A percentile compares a stretch with the other conserved stretches of the same genome.
Conservation (phyloP, 2,888 invertebrate genomes). For the Amblyjoppa fuscipennis region DNA sequence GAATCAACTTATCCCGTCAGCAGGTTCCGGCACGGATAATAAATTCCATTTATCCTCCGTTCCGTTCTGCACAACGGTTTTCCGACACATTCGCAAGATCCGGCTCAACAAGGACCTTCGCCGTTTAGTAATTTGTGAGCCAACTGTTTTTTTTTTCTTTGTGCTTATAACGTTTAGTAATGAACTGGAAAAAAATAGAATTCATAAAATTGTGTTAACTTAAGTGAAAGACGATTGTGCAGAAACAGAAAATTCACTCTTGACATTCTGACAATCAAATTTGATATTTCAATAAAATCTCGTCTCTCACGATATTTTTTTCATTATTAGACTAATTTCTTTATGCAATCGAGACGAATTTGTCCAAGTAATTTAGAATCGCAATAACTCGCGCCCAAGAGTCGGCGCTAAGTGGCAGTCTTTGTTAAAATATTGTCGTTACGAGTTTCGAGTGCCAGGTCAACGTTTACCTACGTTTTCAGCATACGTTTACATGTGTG, state of each 20-base stretch:
- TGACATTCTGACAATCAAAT: background rate
- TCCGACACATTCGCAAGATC: background rate
- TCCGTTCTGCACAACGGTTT: background rate
- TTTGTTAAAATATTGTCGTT: conserved; percentile 47
- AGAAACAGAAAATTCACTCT: background rate
- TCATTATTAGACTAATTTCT: background rate
- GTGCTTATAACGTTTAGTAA: background rate
- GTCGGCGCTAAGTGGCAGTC: background rate
- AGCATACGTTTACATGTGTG: conserved; percentile 5
- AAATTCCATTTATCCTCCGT: background rate
- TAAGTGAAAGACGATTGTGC: background rate
- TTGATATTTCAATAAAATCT: background rate
- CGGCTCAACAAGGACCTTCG: background rate
- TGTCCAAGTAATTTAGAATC: conserved; percentile 19
- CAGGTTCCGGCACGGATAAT: background rate
- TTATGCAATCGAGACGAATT: background rate
- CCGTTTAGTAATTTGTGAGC: background rate
- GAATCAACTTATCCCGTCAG: background rate
- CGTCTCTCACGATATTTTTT: background rate
- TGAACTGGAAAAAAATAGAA: background rate
- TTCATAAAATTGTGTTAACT: conserved; percentile 3
- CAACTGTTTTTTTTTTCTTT: background rate
- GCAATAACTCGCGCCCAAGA: conserved; percentile 3
- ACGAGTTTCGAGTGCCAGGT: background rate
- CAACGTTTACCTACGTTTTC: conserved; percentile 34